Base-by-base conservation (phyloP, 2,888 invertebrate species). In the Acleris holmiana region DNA sequence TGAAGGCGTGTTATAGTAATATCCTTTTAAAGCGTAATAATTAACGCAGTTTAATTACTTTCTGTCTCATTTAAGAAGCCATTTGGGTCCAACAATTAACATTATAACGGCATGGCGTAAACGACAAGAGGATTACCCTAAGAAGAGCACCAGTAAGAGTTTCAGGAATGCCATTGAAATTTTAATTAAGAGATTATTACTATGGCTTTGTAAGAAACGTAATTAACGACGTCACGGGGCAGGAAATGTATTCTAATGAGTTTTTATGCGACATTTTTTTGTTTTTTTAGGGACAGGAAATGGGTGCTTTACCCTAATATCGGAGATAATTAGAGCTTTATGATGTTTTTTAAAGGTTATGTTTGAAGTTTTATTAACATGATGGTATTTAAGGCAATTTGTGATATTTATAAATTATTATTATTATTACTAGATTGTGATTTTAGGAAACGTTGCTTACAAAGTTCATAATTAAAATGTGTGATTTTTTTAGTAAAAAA, bases 161-260 rank as follows among this genome's bases (percentile, higher is more conserved):
- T 53, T 56, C 19, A 60, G 60, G 67, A 67, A 67, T 49, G 67
- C 64, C 54, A 50, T 51, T 29, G 46, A 64, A 55, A 67, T 56
- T 60, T 67, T 56, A 64, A 67, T 67, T 67, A 67, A 56, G 67
- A 60, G 59, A 67, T 67, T 64, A 67, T 64, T 64, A 67, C 58
- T 54, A 59, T 57, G 56, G 60, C 55, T 65, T 65, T 65, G 23
- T 35, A 44, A 55, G 53, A 50, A 55, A 65, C 49, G 55, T 60
- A 65, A 59, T 65, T 65, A 55, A 41, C 59, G 44, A 54, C 54
- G 54, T 40, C 17, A 48, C 44, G 19, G 59, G 18, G 29, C n/a
- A 19, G 5, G 48, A 17, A 21, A 54, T 10, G 54, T 29, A 44
- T 23, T 54, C 44, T 44, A 10, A n/a, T 40, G 54, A 44, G 41